Percentiles rank a stretch among this genome's conserved stretches.
Conservation (phyloP, 2,888 invertebrate species). For the Drosophila neoperkinsi region DNA sequence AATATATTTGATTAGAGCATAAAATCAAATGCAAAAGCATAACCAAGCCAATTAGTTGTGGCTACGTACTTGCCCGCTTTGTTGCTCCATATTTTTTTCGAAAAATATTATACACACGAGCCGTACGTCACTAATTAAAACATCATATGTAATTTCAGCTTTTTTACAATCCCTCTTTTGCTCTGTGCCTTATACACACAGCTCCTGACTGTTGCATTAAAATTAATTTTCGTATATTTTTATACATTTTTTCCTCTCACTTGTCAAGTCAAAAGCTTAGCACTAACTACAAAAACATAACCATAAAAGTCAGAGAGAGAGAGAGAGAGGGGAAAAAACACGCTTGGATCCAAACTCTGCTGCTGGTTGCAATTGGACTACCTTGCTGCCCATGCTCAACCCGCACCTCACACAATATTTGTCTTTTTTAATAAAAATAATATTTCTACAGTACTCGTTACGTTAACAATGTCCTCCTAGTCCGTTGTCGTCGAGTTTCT, state of each 20-base stretch:
- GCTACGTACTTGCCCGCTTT: constrained; percentile 12
- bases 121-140: constrained; percentile 74
- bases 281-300: constrained; percentile 45
- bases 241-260: constrained; percentile 66
- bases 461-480: constrained; percentile 75
- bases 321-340: constrained; percentile 2
- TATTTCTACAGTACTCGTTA: constrained; percentile 79
- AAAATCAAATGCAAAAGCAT: constrained; percentile 30
- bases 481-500: constrained; percentile 35
- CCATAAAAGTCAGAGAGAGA: constrained; percentile 27
- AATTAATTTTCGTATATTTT: constrained; percentile 82
- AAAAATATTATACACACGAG: constrained; percentile 46
- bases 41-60: constrained; percentile 58
- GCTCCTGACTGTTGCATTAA: constrained; percentile 69
- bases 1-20: constrained; percentile 45
- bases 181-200: not conserved
- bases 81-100: constrained; percentile 1
- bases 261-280: constrained; percentile 75
- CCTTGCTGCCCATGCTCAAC: constrained; percentile 18
- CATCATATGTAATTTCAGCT: constrained; percentile 82
- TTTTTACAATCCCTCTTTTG: constrained; percentile 35
- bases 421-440: constrained; percentile 82
- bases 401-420: constrained; percentile 68
- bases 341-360: constrained; percentile 23
- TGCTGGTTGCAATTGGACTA: constrained; percentile 47